Conservation (phyloP, 2,797 vertebrate genomes). For the Anguilla anguilla region DNA sequence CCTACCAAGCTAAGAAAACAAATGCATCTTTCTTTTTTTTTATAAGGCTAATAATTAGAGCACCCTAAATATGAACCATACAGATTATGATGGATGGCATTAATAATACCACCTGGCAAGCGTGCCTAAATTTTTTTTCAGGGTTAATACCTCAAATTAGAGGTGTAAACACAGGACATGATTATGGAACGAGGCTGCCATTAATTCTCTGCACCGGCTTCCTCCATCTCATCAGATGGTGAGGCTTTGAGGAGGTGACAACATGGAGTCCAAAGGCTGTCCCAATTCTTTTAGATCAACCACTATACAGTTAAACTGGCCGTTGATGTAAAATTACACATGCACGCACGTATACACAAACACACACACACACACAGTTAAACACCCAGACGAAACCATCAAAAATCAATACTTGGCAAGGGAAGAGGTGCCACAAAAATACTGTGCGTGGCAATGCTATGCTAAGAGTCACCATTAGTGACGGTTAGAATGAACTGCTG, state of each 20-base stretch:
- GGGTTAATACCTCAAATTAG: conserved; percentile 41
- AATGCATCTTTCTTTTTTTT: conserved; percentile 2
- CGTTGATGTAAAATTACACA: too few species aligned
- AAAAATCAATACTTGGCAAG: neutral
- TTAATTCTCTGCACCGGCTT: neutral
- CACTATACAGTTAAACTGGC: neutral
- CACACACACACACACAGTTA: too few species aligned
- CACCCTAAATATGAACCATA: conserved; percentile 10
- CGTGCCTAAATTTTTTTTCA: conserved; percentile 20
- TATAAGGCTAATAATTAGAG: conserved; percentile 23
- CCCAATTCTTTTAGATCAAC: neutral
- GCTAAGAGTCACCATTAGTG: neutral
- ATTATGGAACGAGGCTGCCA: neutral
- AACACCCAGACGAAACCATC: too few species aligned
- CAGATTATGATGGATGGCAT: conserved; percentile 41
- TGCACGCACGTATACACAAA: too few species aligned
- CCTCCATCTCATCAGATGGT: neutral
- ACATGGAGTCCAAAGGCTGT: neutral
- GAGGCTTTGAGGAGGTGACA: neutral
- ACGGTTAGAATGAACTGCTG: neutral
- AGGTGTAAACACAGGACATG: conserved; percentile 20
- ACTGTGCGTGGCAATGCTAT: neutral
- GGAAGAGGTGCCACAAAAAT: neutral
- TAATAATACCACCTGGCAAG: conserved; percentile 35
- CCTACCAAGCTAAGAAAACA: conserved; percentile 30